phyloP scores from a whole-genome alignment of 1,140 invertebrate genomes.

The Theocolax elegans region DNA sequence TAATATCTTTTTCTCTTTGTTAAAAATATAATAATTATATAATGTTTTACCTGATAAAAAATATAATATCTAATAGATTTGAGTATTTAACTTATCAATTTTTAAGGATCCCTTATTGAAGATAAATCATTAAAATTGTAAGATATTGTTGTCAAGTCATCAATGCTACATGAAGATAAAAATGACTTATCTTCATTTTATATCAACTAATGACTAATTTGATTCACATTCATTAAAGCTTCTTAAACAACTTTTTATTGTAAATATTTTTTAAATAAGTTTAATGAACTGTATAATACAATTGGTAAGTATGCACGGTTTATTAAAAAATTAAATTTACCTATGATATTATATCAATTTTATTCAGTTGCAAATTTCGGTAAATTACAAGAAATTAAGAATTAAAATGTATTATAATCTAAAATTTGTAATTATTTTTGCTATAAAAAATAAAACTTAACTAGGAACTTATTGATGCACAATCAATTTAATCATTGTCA shows the following conservation, averaged over 20 bases:
- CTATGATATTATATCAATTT: too few species aligned
- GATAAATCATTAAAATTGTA: background rate
- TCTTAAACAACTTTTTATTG: too few species aligned
- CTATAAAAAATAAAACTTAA: too few species aligned
- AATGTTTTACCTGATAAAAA: background rate
- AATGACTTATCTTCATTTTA: background rate
- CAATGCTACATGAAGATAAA: background rate
- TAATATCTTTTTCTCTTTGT: background rate
- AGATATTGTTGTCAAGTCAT: background rate
- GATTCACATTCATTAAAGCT: background rate
- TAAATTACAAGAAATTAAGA: too few species aligned
- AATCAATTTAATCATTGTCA: too few species aligned
- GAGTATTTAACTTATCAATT: conserved; percentile 9
- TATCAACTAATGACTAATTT: background rate
- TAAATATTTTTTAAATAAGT: too few species aligned
- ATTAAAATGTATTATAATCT: too few species aligned
- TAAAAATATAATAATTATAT: background rate
- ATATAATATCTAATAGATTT: background rate
- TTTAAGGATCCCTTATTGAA: background rate
- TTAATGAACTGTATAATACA: background rate
- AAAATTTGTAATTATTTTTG: too few species aligned
- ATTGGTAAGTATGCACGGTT: conserved; percentile 19
- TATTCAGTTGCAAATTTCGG: too few species aligned
- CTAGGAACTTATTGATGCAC: too few species aligned
- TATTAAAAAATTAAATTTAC: too few species aligned